Conservation (phyloP, 2,888 invertebrate species). For the Halictus quadricinctus region DNA sequence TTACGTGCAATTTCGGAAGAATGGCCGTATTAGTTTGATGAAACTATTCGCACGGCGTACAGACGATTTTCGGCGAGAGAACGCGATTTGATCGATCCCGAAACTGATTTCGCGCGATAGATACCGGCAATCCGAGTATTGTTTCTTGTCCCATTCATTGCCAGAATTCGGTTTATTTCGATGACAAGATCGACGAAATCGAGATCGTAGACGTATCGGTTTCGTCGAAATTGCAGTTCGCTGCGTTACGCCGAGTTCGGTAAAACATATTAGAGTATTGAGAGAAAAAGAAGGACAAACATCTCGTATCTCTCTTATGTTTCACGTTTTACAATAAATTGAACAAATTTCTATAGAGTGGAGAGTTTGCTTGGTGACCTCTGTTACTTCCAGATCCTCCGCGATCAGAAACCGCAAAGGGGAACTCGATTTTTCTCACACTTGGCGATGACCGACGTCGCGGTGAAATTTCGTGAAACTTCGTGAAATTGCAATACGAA, state of each 20-base stretch:
- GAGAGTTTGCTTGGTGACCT: constrained; percentile 45
- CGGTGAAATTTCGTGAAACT: neutral
- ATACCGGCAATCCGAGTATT: neutral
- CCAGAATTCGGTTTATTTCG: neutral
- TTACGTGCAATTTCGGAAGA: constrained; percentile 12
- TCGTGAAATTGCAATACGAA: neutral
- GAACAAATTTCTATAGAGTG: constrained; percentile 54
- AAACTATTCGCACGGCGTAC: constrained; percentile 9
- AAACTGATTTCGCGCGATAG: constrained; percentile 8
- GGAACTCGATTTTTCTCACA: neutral
- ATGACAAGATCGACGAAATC: neutral
- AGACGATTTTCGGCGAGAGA: neutral
- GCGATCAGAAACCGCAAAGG: constrained; percentile 12
- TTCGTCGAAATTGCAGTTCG: constrained; percentile 1
- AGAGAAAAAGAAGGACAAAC: constrained; percentile 32
- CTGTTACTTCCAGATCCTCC: constrained; percentile 44
- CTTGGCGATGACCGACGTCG: neutral
- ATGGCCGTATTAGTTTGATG: constrained; percentile 7
- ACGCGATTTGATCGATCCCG: neutral
- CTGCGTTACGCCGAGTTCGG: neutral
- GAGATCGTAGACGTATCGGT: neutral
- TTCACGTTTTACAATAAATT: constrained; percentile 64
- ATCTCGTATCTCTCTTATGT: constrained; percentile 53
- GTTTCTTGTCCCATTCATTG: constrained; percentile 13
- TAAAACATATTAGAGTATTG: constrained; percentile 15